Evolutionary conservation across 1,140 invertebrate species (phyloP).

Genomic region (Sinonovacula constricta): DNA sequence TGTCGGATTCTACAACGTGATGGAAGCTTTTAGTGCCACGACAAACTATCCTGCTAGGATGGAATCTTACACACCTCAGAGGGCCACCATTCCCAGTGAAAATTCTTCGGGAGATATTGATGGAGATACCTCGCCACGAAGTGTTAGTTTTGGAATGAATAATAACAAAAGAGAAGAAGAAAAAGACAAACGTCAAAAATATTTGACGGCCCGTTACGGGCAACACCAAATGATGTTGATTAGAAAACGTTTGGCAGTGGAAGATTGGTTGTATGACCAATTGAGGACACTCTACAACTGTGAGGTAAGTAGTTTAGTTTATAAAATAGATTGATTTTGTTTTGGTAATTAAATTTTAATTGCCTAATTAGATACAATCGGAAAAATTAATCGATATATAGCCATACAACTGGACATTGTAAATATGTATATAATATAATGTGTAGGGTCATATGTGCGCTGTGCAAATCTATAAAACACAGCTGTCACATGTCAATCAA

Average conservation of each 20-base stretch:
- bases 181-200: slow-evolving; percentile 86
- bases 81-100: slow-evolving; percentile 36
- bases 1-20: slow-evolving; percentile 70
- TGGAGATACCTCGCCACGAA: slow-evolving; percentile 55
- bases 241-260: slow-evolving; percentile 93
- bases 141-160: slow-evolving; percentile 71
- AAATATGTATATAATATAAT: too few species aligned
- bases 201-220: slow-evolving; percentile 97
- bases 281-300: slow-evolving; percentile 93
- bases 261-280: slow-evolving; percentile 98
- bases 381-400: too few species aligned
- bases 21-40: slow-evolving; percentile 63
- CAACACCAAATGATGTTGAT: slow-evolving; percentile 98
- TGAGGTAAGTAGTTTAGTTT: slow-evolving; percentile 86
- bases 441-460: too few species aligned
- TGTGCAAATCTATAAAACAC: too few species aligned
- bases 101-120: slow-evolving; percentile 38
- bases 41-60: slow-evolving; percentile 55
- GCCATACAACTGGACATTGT: too few species aligned
- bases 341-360: too few species aligned
- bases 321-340: too few species aligned
- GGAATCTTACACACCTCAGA: slow-evolving; percentile 54
- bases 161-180: slow-evolving; percentile 64
- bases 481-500: too few species aligned
- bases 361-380: too few species aligned